These are phyloP conservation scores for Manduca sexta DNA, from an alignment of 1,140 invertebrate species.

Conservation along the genomic window DNA sequence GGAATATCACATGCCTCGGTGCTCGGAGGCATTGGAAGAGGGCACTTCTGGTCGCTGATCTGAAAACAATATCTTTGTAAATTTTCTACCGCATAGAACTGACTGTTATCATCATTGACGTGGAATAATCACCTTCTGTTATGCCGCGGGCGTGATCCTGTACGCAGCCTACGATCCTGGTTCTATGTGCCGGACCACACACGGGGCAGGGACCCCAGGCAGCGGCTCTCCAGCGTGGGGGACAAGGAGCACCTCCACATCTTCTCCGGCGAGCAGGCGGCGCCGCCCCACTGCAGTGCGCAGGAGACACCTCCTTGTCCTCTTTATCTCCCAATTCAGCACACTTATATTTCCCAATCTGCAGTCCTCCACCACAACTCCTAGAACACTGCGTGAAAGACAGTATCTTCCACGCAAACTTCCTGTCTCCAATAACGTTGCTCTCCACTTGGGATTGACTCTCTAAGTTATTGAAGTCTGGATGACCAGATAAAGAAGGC, in stretches of 20 bases:
- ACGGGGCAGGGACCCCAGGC: conserved; percentile 68
- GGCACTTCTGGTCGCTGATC: conserved; percentile 67
- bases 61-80: no score
- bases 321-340: conserved; percentile 42
- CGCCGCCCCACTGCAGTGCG: conserved; percentile 45
- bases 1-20: conserved; percentile 56
- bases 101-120: no score
- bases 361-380: conserved; percentile 87
- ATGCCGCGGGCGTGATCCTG: conserved; percentile 63
- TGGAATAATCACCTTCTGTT: conserved; percentile 42
- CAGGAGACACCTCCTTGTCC: conserved; percentile 50
- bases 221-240: conserved; percentile 61
- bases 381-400: conserved; percentile 85
- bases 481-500: conserved; percentile 35
- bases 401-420: conserved; percentile 85
- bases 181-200: conserved; percentile 62
- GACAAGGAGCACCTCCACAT: conserved; percentile 52
- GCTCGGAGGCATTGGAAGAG: conserved; percentile 57
- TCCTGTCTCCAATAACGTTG: conserved; percentile 72
- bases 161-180: conserved; percentile 62
- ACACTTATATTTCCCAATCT: conserved; percentile 62
- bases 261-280: conserved; percentile 45
- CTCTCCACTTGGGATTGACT: conserved; percentile 50
- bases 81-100: no score
- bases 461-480: conserved; percentile 41